Evolutionary conservation across 2,113 vertebrate species (phyloP), one percentile per base, ranked within the genome.

Genomic region (Anoplopoma fimbria): DNA sequence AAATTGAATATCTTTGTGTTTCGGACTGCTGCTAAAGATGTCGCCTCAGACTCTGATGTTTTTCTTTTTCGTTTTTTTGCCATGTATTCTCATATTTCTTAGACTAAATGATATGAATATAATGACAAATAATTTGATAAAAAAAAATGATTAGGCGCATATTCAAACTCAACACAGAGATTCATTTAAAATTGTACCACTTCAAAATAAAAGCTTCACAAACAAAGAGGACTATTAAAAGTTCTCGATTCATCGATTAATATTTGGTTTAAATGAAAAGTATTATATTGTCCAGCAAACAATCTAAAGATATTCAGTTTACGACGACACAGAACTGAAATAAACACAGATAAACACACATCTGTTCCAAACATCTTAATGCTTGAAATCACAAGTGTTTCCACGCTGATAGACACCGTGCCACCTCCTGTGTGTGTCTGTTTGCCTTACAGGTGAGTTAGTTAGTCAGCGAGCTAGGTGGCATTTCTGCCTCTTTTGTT

Each of bases 371-470:
- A 14, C 55, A 25, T 64, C 27, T 63, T 13, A 64, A 63, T 45
- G 38, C 33, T 49, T 68, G 17, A 65, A 51, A 58, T 58, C 61
- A 17, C n/a, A 75, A 64, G 14, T 49, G 62, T 83, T 82, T 79
- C 60, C 27, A 31, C 57, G 6, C 57, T 25, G 36, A 69, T 34
- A 63, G 51, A 81, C 57, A 73, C 75, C 47, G 29, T 9, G 33
- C 42, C 40, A 60, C 60, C 40, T 27, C 10, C 2, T 75, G 34
- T 74, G 63, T 72, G 49, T 69, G 60, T 70, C 34, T 51, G 60
- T 79, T 64, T 75, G 72, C 38, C 67, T 81, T 60, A 19, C 1
- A 40, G 69, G 42, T 60, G 74, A 58, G 64, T 80, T 31, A 27
- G 42, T n/a, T 53, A 15, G 21, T 65, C 25, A 9, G 25, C n/a